phyloP scores from a whole-genome alignment of 2,797 vertebrate species.

The Ispidina lecontei region DNA sequence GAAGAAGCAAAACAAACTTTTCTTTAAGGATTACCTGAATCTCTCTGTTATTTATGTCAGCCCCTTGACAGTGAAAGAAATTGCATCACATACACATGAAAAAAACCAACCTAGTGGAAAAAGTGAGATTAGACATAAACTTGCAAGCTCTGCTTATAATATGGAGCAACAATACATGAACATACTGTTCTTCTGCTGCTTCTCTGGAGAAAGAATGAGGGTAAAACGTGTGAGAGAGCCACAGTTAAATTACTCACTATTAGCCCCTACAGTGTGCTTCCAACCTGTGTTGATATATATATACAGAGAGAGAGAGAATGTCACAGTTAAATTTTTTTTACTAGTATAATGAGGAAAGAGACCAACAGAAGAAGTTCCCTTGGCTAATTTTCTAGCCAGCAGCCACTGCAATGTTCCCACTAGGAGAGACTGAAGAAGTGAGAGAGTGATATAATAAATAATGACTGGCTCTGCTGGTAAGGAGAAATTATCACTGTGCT shows the following conservation, averaged over 20 bases:
- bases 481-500: conserved; percentile 77
- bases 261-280: conserved; percentile 80
- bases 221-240: conserved; percentile 69
- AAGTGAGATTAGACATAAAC: conserved; percentile 73
- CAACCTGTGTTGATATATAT: conserved; percentile 59
- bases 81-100: conserved; percentile 61
- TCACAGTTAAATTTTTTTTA: conserved; percentile 79
- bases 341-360: conserved; percentile 82
- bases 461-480: conserved; percentile 76
- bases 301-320: conserved; percentile 64
- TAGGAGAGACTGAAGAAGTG: conserved; percentile 73
- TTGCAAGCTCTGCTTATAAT: conserved; percentile 63
- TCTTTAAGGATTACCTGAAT: conserved; percentile 42
- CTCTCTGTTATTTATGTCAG: conserved; percentile 66
- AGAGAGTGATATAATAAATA: conserved; percentile 80
- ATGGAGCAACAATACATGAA: conserved; percentile 43
- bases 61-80: conserved; percentile 66
- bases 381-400: conserved; percentile 81
- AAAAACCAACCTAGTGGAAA: conserved; percentile 45
- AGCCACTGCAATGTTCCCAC: conserved; percentile 76
- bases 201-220: conserved; percentile 67
- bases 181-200: conserved; percentile 52
- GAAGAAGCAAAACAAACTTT: neutral
- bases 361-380: conserved; percentile 77
- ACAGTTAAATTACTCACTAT: conserved; percentile 76